phyloP scores from a whole-genome alignment of 2,888 invertebrate genomes.

The Ophioninae sp. region DNA sequence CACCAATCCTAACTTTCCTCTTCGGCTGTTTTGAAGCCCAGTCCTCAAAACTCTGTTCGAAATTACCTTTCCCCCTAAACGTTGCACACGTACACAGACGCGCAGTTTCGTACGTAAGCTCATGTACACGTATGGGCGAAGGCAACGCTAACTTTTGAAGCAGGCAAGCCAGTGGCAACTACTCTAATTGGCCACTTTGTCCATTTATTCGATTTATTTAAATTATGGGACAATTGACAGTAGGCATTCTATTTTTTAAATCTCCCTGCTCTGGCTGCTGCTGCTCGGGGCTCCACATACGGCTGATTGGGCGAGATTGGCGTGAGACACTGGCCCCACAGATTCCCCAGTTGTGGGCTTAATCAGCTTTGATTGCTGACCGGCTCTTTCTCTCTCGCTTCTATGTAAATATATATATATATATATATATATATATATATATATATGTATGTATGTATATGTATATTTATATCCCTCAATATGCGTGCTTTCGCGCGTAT shows the following conservation, averaged over 20 bases:
- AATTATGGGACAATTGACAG: conserved; percentile 82
- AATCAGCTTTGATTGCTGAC: conserved; percentile 81
- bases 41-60: neutral
- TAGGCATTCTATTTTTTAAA: conserved; percentile 82
- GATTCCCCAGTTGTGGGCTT: conserved; percentile 82
- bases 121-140: conserved; percentile 24
- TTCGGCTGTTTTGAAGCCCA: neutral
- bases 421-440: too few relatives aligned
- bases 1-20: conserved; percentile 55
- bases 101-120: too few relatives aligned
- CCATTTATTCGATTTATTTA: conserved; percentile 82
- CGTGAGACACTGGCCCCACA: conserved; percentile 81
- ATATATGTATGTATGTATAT: conserved; percentile 22
- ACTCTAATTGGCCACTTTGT: conserved; percentile 82
- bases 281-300: conserved; percentile 70
- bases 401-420: conserved; percentile 16
- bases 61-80: neutral
- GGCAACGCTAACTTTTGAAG: conserved; percentile 73
- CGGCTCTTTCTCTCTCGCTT: conserved; percentile 62
- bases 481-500: conserved; percentile 47
- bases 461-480: neutral
- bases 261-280: conserved; percentile 74
- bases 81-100: neutral
- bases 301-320: conserved; percentile 81
- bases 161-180: conserved; percentile 76